Percentiles rank a stretch among this genome's conserved stretches.
Conservation (phyloP, 2,797 vertebrate genomes). For the Hydrolagus colliei region DNA sequence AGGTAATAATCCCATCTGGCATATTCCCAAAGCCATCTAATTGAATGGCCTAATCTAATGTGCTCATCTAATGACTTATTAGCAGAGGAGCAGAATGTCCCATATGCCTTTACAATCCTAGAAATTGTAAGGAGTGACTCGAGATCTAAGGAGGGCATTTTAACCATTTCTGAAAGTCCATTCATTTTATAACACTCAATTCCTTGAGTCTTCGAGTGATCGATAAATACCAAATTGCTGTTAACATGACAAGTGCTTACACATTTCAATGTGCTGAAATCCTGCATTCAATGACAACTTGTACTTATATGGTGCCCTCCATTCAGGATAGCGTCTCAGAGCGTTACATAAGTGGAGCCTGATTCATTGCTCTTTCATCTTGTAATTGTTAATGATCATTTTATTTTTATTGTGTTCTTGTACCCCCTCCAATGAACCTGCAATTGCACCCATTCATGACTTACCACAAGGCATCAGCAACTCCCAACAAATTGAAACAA, state of each 20-base stretch:
- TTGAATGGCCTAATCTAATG: neutral
- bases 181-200: neutral
- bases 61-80: neutral
- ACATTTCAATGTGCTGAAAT: too few relatives aligned
- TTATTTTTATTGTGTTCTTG: too few relatives aligned
- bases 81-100: neutral
- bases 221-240: too few relatives aligned
- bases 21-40: neutral
- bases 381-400: too few relatives aligned
- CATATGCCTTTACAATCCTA: too few relatives aligned
- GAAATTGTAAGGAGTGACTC: neutral
- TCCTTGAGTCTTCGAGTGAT: neutral
- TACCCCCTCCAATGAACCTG: constrained; percentile 10
- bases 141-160: too few relatives aligned
- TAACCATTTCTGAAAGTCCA: neutral
- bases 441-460: constrained; percentile 63
- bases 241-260: too few relatives aligned
- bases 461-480: neutral
- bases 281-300: too few relatives aligned
- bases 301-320: too few relatives aligned
- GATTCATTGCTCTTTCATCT: too few relatives aligned
- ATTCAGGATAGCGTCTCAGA: too few relatives aligned
- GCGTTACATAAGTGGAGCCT: too few relatives aligned
- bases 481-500: neutral
- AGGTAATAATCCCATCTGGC: neutral